A percentile compares a stretch with the other conserved stretches of the same genome.
Conservation (phyloP, 2,888 invertebrate species). For the Cartodere bifasciata region DNA sequence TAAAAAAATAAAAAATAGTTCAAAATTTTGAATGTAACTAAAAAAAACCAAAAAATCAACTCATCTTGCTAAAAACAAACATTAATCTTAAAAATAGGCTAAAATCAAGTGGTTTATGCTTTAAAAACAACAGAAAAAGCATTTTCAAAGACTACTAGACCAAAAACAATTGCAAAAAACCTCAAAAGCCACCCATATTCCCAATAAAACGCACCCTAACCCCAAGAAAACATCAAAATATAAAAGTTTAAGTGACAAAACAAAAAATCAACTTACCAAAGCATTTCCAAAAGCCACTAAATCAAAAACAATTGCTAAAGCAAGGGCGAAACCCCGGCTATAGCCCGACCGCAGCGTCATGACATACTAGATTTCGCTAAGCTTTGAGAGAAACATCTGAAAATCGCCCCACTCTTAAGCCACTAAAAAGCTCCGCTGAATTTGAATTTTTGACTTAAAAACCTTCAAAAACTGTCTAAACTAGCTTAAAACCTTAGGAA, state of each 20-base stretch:
- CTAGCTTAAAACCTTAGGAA: too few relatives aligned
- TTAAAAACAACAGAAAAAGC: background rate
- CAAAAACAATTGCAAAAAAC: too few relatives aligned
- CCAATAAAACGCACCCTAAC: background rate
- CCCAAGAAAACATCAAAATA: background rate
- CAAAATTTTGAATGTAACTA: too few relatives aligned
- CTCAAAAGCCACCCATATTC: too few relatives aligned
- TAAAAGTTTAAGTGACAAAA: constrained; percentile 3
- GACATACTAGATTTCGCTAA: constrained; percentile 27
- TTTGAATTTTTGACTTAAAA: constrained; percentile 12
- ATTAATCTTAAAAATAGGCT: too few relatives aligned
- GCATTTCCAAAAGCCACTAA: constrained; percentile 21
- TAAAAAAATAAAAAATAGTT: too few relatives aligned
- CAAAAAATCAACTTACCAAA: constrained; percentile 22
- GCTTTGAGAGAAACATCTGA: constrained; percentile 19
- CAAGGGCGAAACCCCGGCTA: constrained; percentile 32
- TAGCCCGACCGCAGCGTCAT: constrained; percentile 35
- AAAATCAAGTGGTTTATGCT: constrained; percentile 1
- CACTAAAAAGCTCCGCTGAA: constrained; percentile 16
- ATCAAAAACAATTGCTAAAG: constrained; percentile 23
- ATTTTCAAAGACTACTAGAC: too few relatives aligned
- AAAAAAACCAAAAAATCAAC: too few relatives aligned
- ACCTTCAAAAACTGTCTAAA: too few relatives aligned
- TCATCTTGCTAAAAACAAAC: too few relatives aligned
- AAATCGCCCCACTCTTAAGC: constrained; percentile 27